phyloP scores from a whole-genome alignment of 2,113 vertebrate species.

The Cyphomyrus plagiostoma region DNA sequence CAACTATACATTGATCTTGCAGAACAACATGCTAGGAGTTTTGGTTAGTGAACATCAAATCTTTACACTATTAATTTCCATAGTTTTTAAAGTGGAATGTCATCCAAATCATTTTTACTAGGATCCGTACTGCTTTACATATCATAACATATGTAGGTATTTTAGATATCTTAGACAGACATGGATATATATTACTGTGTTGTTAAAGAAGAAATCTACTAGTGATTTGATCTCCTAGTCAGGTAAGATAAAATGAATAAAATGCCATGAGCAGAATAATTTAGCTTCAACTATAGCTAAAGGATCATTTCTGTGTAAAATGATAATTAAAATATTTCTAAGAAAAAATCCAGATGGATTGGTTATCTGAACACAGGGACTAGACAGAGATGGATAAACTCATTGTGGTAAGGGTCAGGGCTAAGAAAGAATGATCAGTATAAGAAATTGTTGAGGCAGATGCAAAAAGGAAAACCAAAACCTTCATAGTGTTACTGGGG shows the following conservation, averaged over 20 bases:
- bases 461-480: not conserved
- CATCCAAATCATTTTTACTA: not conserved
- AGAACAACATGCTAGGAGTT: slow-evolving; percentile 42
- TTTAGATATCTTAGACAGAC: not conserved
- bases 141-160: not conserved
- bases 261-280: not conserved
- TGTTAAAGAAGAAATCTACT: not conserved
- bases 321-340: not conserved
- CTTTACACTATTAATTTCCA: not conserved
- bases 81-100: not conserved
- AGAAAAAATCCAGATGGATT: not conserved
- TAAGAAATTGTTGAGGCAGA: not conserved
- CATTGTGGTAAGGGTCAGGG: not conserved
- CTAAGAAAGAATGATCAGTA: not conserved
- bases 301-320: not conserved
- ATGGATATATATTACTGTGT: too few species aligned
- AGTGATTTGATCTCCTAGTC: not conserved
- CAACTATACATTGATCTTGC: slow-evolving; percentile 44
- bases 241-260: not conserved
- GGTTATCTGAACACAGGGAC: not conserved
- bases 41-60: slow-evolving; percentile 44
- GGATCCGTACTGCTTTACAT: not conserved
- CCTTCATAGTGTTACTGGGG: not conserved
- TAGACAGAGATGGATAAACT: not conserved
- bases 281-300: not conserved